A percentile compares a stretch with the other conserved stretches of the same genome.
These are phyloP conservation scores for Rallus crepitans DNA, from an alignment of 2,797 vertebrate genomes.

Conservation along the genomic window DNA sequence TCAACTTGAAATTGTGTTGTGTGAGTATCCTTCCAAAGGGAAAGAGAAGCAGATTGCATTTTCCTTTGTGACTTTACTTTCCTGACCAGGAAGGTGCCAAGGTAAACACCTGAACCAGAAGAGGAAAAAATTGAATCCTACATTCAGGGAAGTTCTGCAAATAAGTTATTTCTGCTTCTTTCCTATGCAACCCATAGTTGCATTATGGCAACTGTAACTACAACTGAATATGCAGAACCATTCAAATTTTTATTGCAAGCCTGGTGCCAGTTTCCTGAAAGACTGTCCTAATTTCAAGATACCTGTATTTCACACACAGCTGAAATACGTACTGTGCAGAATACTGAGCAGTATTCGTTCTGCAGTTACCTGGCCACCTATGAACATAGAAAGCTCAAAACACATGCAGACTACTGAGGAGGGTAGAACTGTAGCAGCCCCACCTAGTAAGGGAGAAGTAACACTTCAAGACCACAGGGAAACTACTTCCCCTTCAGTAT, in stretches of 20 bases:
- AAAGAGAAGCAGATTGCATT: not conserved
- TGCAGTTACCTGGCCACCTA: not conserved
- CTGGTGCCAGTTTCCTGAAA: not conserved
- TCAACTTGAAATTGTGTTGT: not conserved
- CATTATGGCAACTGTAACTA: not conserved
- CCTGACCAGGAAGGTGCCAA: not conserved
- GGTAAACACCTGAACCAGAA: not conserved
- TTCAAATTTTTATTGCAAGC: not conserved
- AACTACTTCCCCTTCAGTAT: not conserved
- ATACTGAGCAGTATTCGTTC: not conserved
- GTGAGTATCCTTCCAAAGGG: not conserved
- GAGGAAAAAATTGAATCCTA: not conserved
- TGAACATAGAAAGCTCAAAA: not conserved
- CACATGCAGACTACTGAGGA: not conserved
- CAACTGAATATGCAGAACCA: not conserved
- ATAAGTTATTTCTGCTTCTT: not conserved
- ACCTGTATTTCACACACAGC: rapidly evolving
- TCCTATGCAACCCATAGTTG: not conserved
- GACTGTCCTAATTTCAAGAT: not conserved
- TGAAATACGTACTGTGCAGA: not conserved
- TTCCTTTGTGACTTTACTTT: not conserved
- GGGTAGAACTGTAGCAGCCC: not conserved
- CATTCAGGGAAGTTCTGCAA: not conserved
- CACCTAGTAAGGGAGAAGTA: not conserved
- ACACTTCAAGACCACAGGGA: not conserved